phyloP scores from a whole-genome alignment of 2,888 invertebrate species.

The Oligia strigilis region DNA sequence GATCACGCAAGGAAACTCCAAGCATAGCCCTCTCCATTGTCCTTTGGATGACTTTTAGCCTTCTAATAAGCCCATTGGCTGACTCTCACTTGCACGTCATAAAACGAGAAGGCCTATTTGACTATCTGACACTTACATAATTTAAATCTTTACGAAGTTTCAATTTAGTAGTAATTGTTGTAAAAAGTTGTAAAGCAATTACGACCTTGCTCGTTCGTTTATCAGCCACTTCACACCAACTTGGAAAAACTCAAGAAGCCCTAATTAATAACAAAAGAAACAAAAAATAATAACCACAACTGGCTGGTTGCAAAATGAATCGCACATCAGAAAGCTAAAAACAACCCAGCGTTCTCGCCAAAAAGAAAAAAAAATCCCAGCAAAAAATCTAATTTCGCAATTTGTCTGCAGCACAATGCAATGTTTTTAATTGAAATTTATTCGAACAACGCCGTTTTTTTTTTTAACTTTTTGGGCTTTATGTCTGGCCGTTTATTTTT shows the following conservation, averaged over 20 bases:
- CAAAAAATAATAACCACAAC: neutral
- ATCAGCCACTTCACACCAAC: neutral
- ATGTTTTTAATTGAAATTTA: slow-evolving; percentile 69
- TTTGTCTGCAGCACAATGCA: slow-evolving; percentile 56
- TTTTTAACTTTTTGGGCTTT: slow-evolving; percentile 29
- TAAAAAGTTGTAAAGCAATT: neutral
- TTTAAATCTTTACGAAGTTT: neutral
- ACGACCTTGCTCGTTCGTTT: neutral
- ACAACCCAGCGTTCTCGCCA: neutral
- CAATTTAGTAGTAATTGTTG: neutral
- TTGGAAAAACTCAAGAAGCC: neutral
- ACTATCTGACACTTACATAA: neutral
- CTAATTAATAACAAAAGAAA: neutral
- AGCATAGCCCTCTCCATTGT: no score
- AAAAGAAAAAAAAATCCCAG: neutral
- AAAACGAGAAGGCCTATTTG: neutral
- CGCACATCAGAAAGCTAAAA: slow-evolving; percentile 19
- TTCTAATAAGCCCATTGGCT: no score
- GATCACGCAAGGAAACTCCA: no score
- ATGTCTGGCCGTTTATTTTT: slow-evolving; percentile 36
- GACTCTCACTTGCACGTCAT: neutral
- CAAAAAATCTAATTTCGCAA: slow-evolving; percentile 55
- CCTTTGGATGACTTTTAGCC: no score
- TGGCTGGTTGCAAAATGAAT: slow-evolving; percentile 24
- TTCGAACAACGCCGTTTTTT: slow-evolving; percentile 48